Percentiles rank a stretch among this genome's conserved stretches.
Conservation (phyloP, 2,888 invertebrate genomes). For the Sthenelais limicola region DNA sequence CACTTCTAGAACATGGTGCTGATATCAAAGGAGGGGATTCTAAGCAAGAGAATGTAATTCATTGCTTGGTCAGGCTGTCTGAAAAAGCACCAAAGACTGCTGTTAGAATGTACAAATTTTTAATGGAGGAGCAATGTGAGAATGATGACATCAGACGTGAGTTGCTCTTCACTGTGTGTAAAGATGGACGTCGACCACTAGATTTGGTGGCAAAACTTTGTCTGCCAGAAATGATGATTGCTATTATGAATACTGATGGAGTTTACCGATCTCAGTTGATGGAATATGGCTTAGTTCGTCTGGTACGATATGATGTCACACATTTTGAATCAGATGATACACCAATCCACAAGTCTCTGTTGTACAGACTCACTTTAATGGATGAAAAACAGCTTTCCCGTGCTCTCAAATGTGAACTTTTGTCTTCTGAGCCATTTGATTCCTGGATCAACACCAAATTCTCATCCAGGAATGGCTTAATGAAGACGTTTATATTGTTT, state of each 20-base stretch:
- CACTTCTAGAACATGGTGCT: not conserved
- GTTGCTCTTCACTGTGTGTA: not conserved
- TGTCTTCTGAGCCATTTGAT: conserved; percentile 19
- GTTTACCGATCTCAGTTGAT: conserved; percentile 17
- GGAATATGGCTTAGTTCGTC: conserved; percentile 10
- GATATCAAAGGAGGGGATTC: conserved; percentile 2
- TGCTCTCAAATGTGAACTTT: conserved; percentile 10
- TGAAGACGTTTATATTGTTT: conserved; percentile 17
- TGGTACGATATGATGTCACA: conserved; percentile 22
- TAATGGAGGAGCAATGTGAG: conserved; percentile 13
- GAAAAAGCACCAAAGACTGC: conserved; percentile 4
- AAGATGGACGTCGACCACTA: not conserved
- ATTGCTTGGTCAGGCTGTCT: conserved; percentile 15
- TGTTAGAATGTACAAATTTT: not conserved
- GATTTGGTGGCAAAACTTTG: conserved; percentile 23
- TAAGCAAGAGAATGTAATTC: conserved; percentile 9
- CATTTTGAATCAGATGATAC: conserved; percentile 16
- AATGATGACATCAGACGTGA: not conserved
- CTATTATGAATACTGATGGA: conserved; percentile 14
- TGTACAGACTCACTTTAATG: conserved; percentile 25
- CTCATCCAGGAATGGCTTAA: not conserved
- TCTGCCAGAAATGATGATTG: conserved; percentile 18
- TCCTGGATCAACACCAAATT: conserved; percentile 28
- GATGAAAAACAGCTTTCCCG: conserved; percentile 17
- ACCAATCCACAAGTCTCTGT: conserved; percentile 11